Percentiles rank a stretch among this genome's conserved stretches.
Conservation (phyloP, 37 sponge, comb jelly and placozoan genomes). For the Lycopodina hypogea region DNA sequence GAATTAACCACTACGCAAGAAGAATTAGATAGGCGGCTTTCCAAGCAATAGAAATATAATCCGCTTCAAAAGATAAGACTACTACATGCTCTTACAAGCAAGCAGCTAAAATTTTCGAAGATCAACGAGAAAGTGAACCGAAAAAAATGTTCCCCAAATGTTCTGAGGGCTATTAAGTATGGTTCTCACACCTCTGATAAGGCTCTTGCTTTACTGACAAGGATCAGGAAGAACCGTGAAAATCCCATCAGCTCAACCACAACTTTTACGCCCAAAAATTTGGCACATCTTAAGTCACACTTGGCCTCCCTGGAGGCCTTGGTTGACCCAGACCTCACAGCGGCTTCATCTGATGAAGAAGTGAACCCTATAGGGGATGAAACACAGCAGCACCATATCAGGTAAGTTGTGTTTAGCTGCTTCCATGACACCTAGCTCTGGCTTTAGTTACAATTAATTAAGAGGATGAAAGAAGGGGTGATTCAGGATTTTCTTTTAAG, state of each 20-base stretch:
- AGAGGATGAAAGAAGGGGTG: too few species aligned
- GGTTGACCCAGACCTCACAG: conserved; percentile 32
- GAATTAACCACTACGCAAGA: neutral
- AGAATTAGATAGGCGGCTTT: conserved; percentile 6
- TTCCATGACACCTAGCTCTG: too few species aligned
- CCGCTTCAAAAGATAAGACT: conserved; percentile 12
- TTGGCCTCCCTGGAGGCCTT: conserved; percentile 4
- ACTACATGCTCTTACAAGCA: neutral
- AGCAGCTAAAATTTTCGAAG: neutral
- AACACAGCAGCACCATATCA: neutral
- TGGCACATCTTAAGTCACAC: neutral
- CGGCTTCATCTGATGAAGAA: conserved; percentile 36
- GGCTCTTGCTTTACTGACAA: neutral
- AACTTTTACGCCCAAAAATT: too few species aligned
- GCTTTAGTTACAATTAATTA: too few species aligned
- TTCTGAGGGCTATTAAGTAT: neutral
- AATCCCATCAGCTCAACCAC: neutral
- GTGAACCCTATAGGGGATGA: neutral
- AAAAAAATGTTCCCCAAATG: neutral
- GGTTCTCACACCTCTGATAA: neutral
- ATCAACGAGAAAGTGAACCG: neutral
- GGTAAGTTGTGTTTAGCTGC: neutral
- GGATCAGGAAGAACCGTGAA: neutral
- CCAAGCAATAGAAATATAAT: neutral
- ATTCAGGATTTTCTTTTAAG: too few species aligned